Percentiles rank a stretch among this genome's conserved stretches.
Conservation (phyloP, 2,888 invertebrate genomes). For the Rhimphoctona megacephalus region DNA sequence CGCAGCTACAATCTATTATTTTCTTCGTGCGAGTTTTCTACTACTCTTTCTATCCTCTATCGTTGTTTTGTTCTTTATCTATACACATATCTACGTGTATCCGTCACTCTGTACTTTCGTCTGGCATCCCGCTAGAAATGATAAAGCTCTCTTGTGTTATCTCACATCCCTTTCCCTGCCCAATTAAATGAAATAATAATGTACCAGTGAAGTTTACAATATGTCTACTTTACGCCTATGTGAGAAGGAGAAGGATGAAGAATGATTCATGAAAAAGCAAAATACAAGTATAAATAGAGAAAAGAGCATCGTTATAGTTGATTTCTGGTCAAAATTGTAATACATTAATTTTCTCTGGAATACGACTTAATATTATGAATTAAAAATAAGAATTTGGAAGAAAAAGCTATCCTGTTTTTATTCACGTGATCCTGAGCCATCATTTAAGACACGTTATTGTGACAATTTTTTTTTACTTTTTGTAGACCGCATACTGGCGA, state of each 20-base stretch:
- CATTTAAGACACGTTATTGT: slow-evolving; percentile 1
- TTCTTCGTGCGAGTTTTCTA: slow-evolving; percentile 56
- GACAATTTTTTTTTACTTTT: slow-evolving; percentile 18
- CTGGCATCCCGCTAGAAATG: slow-evolving; percentile 15
- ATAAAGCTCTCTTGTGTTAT: slow-evolving; percentile 24
- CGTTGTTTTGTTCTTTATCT: slow-evolving; percentile 30
- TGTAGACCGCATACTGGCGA: slow-evolving; percentile 38
- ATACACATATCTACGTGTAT: slow-evolving; percentile 26
- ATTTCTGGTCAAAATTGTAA: neutral
- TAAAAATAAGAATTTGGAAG: neutral
- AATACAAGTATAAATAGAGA: no score
- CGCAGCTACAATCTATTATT: slow-evolving; percentile 64
- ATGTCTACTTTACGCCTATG: slow-evolving; percentile 5
- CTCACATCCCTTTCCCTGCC: slow-evolving; percentile 12
- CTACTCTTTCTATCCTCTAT: slow-evolving; percentile 24
- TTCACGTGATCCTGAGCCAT: neutral
- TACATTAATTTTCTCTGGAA: neutral
- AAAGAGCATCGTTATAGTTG: no score
- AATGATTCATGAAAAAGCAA: neutral
- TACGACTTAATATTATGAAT: neutral
- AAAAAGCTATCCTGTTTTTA: neutral
- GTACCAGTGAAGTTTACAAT: slow-evolving; percentile 8
- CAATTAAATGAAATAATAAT: slow-evolving; percentile 33
- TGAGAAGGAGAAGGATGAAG: neutral
- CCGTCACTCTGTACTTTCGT: neutral